These are phyloP conservation scores for Epistrophella euchroma DNA, from an alignment of 2,888 invertebrate genomes.

Conservation along the genomic window DNA sequence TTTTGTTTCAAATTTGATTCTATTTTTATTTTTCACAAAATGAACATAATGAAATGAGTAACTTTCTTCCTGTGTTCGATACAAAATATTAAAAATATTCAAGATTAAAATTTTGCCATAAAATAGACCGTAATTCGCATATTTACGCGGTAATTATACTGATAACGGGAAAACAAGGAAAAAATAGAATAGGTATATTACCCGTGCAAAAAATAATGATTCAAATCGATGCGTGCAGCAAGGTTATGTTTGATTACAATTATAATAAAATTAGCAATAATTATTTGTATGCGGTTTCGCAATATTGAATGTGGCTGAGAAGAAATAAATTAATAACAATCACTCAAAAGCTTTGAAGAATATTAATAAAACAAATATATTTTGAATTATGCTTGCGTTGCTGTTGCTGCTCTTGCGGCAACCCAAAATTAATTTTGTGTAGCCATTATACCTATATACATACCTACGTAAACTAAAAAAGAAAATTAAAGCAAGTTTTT, in stretches of 20 bases:
- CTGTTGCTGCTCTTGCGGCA: slow-evolving; percentile 25
- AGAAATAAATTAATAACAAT: slow-evolving; percentile 2
- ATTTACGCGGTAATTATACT: slow-evolving; percentile 32
- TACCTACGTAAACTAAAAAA: slow-evolving; percentile 29
- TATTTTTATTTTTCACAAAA: slow-evolving; percentile 51
- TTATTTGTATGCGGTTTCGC: slow-evolving; percentile 39
- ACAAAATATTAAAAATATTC: slow-evolving; percentile 23
- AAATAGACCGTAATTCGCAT: slow-evolving; percentile 2
- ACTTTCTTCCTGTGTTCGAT: slow-evolving; percentile 21
- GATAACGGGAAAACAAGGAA: slow-evolving; percentile 48
- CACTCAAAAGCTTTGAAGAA: neutral
- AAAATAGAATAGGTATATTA: slow-evolving; percentile 5
- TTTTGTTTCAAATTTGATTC: slow-evolving; percentile 27
- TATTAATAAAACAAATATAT: slow-evolving; percentile 1
- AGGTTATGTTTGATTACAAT: slow-evolving; percentile 74
- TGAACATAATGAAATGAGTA: neutral
- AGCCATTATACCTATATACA: slow-evolving; percentile 6
- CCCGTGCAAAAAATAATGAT: slow-evolving; percentile 36
- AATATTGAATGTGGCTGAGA: slow-evolving; percentile 28
- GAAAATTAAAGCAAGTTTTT: neutral
- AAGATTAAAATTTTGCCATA: slow-evolving; percentile 19
- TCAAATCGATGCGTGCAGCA: slow-evolving; percentile 70
- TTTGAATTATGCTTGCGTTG: slow-evolving; percentile 24
- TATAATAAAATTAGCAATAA: slow-evolving; percentile 60
- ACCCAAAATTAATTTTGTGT: slow-evolving; percentile 24